Conservation (phyloP, 2,797 vertebrate genomes). For the Euphonia xanthogaster region DNA sequence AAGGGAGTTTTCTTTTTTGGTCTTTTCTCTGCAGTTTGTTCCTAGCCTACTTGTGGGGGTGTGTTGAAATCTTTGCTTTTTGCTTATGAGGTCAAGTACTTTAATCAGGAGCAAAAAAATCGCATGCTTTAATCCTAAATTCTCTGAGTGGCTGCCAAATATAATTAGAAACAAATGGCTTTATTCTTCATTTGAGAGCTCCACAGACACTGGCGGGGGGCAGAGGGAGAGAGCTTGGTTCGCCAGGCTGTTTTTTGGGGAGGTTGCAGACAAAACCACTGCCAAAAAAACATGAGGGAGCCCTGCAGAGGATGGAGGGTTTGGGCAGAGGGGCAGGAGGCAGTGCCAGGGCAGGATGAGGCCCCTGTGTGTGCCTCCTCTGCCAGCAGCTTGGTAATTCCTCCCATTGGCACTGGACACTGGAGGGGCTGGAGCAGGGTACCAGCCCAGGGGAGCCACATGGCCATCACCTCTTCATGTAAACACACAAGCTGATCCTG, state of each 20-base stretch:
- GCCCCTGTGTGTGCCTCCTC: accelerated
- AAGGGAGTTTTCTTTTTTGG: background rate
- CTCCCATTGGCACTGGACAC: background rate
- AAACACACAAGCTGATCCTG: background rate
- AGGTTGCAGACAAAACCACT: background rate
- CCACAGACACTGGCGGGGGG: background rate
- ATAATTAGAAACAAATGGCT: conserved; percentile 69
- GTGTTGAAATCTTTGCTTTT: conserved; percentile 59
- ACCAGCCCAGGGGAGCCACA: background rate
- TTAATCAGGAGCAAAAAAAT: conserved; percentile 60
- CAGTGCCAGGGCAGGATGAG: accelerated
- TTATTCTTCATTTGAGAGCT: conserved; percentile 42
- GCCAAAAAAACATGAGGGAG: background rate
- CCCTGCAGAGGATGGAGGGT: background rate
- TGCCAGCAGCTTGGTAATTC: background rate
- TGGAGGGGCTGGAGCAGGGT: background rate
- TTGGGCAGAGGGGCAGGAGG: background rate
- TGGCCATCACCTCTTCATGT: accelerated
- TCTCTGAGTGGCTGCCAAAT: conserved; percentile 55
- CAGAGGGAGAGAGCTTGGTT: background rate
- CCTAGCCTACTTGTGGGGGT: background rate
- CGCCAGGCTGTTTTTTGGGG: background rate
- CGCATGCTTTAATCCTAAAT: conserved; percentile 42
- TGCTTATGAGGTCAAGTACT: conserved; percentile 62
- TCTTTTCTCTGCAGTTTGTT: conserved; percentile 5